Conservation (phyloP, 2,797 vertebrate species). For the Botia kubotai region DNA sequence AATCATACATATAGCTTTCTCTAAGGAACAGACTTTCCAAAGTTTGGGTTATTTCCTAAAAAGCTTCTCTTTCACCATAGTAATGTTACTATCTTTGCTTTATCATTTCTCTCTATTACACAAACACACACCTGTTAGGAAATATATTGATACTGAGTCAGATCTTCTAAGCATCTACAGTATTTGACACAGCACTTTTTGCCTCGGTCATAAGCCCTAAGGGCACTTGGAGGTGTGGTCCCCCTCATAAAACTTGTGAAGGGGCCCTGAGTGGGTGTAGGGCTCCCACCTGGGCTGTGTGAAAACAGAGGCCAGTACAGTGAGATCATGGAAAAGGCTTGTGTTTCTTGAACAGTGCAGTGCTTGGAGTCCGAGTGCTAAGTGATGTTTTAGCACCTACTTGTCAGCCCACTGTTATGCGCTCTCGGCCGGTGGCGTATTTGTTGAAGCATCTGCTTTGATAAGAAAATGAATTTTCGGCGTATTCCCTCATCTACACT, state of each 20-base stretch:
- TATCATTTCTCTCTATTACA: slow-evolving; percentile 47
- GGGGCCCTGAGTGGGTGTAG: slow-evolving; percentile 17
- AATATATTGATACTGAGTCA: slow-evolving; percentile 47
- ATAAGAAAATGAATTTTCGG: background rate
- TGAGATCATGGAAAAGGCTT: slow-evolving; percentile 56
- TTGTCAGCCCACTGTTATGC: slow-evolving; percentile 34
- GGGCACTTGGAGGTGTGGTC: slow-evolving; percentile 40
- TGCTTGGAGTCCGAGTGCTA: slow-evolving; percentile 45
- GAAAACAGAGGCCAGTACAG: slow-evolving; percentile 24
- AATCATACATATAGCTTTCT: background rate
- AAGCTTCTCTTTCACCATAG: slow-evolving; percentile 19
- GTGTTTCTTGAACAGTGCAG: slow-evolving; percentile 36
- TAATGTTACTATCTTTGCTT: slow-evolving; percentile 32
- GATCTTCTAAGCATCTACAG: slow-evolving; percentile 47
- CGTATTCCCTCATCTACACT: background rate
- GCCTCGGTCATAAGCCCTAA: slow-evolving; percentile 43
- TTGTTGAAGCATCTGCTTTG: background rate
- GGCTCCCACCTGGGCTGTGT: slow-evolving; percentile 43
- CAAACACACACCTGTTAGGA: slow-evolving; percentile 39
- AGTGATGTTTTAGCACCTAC: slow-evolving; percentile 53
- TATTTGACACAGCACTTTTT: slow-evolving; percentile 53
- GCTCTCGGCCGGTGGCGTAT: slow-evolving; percentile 10
- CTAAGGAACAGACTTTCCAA: background rate
- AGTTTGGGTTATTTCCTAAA: background rate
- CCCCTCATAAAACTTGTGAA: slow-evolving; percentile 28